Evolutionary conservation across 2,113 vertebrate species (phyloP).

Genomic region (Amia ocellicauda): DNA sequence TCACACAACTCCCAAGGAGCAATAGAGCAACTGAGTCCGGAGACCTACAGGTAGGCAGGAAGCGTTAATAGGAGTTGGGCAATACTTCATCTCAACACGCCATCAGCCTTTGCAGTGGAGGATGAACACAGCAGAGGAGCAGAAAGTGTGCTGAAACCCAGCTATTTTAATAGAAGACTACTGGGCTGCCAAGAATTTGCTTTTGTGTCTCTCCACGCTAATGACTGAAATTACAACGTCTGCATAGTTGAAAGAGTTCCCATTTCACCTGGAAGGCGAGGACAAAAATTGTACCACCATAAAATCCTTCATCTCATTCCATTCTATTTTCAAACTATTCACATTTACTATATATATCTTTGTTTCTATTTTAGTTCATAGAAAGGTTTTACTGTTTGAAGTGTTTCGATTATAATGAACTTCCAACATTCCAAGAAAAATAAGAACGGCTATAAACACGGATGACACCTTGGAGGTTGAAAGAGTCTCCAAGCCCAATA

Average conservation of each 20-base stretch:
- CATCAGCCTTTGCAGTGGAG: background rate
- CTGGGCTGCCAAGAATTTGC: background rate
- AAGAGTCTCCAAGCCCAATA: too few relatives aligned
- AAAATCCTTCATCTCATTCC: too few relatives aligned
- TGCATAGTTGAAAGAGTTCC: background rate
- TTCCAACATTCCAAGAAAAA: too few relatives aligned
- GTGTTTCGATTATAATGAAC: too few relatives aligned
- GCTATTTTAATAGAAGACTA: constrained; percentile 3
- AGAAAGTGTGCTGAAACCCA: background rate
- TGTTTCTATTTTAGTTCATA: too few relatives aligned
- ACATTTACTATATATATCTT: too few relatives aligned
- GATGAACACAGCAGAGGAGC: background rate
- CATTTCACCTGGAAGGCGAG: background rate
- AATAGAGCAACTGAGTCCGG: background rate
- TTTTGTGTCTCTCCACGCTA: background rate
- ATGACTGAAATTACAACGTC: constrained; percentile 3
- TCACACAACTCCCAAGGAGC: constrained; percentile 7
- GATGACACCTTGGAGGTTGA: too few relatives aligned
- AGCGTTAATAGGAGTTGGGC: background rate
- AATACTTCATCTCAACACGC: constrained; percentile 16
- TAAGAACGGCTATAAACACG: too few relatives aligned
- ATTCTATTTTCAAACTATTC: too few relatives aligned
- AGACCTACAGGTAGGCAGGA: constrained; percentile 21
- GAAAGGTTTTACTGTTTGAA: too few relatives aligned
- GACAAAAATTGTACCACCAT: background rate